Evolutionary conservation across 2,888 invertebrate species (phyloP).

Genomic region (Melinopterus prodromus): DNA sequence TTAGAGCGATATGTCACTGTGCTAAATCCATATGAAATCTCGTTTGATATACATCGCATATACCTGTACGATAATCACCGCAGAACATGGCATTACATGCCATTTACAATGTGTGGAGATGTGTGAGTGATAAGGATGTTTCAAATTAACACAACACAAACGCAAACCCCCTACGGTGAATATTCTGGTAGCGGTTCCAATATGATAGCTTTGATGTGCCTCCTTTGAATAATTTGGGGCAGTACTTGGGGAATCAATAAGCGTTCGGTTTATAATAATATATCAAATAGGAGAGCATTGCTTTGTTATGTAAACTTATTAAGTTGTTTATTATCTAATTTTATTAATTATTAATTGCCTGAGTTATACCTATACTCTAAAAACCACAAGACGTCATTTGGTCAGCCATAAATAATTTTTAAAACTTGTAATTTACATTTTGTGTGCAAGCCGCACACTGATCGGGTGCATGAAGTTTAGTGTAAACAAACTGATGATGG

Average conservation of each 20-base stretch:
- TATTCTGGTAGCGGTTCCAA: background rate
- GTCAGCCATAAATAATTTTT: no score
- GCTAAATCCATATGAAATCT: background rate
- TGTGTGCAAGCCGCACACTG: no score
- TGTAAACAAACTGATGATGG: no score
- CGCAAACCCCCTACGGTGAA: background rate
- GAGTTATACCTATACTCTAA: no score
- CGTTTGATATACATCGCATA: background rate
- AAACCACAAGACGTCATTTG: no score
- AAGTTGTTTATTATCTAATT: no score
- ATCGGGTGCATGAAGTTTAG: no score
- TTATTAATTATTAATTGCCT: no score
- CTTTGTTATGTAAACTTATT: no score
- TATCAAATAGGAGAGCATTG: no score
- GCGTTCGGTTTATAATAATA: background rate
- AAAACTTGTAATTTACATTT: no score
- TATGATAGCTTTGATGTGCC: background rate
- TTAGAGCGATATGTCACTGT: background rate
- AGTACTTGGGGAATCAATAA: background rate
- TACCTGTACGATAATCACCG: background rate
- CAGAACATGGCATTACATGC: background rate
- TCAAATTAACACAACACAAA: background rate
- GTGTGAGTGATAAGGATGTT: background rate
- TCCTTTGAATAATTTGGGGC: background rate
- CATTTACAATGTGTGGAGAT: background rate